phyloP scores from a whole-genome alignment of 2,797 vertebrate species.

The Helicolenus hilgendorfi region DNA sequence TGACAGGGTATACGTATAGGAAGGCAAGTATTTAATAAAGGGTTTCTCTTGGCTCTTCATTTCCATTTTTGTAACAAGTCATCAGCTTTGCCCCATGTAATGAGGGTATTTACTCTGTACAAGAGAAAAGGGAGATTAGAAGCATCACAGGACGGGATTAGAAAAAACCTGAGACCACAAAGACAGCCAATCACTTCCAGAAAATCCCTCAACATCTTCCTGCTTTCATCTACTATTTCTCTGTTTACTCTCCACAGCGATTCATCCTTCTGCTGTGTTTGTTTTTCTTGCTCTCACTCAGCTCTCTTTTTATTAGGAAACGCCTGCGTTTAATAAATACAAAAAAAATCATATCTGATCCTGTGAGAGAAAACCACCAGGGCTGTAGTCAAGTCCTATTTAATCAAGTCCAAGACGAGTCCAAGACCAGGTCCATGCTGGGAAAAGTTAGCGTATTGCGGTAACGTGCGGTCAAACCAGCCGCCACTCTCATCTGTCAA shows the following conservation, averaged over 20 bases:
- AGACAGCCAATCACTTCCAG: slow-evolving; percentile 79
- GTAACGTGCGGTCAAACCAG: no score
- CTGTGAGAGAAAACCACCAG: not conserved
- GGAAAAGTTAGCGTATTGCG: no score
- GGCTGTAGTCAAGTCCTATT: not conserved
- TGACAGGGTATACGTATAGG: slow-evolving; percentile 47
- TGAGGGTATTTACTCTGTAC: slow-evolving; percentile 78
- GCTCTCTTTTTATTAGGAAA: not conserved
- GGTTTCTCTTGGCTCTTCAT: slow-evolving; percentile 70
- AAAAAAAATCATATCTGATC: slow-evolving; percentile 5
- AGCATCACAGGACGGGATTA: slow-evolving; percentile 84
- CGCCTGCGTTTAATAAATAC: not conserved
- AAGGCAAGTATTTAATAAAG: slow-evolving; percentile 73
- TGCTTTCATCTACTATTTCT: slow-evolving; percentile 71
- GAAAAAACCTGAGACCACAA: slow-evolving; percentile 81
- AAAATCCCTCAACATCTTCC: slow-evolving; percentile 77
- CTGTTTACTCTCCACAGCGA: slow-evolving; percentile 52
- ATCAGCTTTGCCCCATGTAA: slow-evolving; percentile 81
- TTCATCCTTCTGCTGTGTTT: slow-evolving; percentile 46
- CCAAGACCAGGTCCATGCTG: not conserved
- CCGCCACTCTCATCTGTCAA: no score
- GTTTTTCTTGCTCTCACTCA: slow-evolving; percentile 11
- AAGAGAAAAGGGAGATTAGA: slow-evolving; percentile 84
- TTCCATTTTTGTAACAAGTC: slow-evolving; percentile 85
- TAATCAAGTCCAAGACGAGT: not conserved